A percentile compares a stretch with the other conserved stretches of the same genome.
These are phyloP conservation scores for Nasonia vitripennis DNA, from an alignment of 1,140 invertebrate genomes.

Conservation along the genomic window DNA sequence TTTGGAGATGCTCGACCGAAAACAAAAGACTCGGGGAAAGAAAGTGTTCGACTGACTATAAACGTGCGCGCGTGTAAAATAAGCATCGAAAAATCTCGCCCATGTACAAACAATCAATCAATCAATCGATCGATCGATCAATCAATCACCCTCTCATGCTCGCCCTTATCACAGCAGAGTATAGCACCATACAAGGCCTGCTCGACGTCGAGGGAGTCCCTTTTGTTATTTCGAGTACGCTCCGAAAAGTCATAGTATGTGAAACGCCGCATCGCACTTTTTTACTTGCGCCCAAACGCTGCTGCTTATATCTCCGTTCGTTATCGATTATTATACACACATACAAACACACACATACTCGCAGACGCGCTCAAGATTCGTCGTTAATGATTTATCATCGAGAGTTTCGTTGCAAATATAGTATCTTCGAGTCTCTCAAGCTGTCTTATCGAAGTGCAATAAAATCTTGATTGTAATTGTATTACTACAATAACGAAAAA, in stretches of 20 bases:
- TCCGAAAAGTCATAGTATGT: background rate
- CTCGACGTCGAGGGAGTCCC: background rate
- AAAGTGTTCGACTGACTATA: background rate
- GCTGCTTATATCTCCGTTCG: background rate
- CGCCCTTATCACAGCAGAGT: background rate
- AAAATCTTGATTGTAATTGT: background rate
- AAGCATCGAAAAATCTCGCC: conserved; percentile 26
- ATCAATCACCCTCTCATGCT: background rate
- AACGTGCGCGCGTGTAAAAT: background rate
- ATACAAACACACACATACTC: background rate
- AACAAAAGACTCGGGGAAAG: background rate
- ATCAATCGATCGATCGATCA: conserved; percentile 8
- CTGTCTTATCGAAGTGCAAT: background rate
- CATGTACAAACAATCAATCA: background rate
- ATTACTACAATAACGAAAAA: background rate
- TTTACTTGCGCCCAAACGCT: background rate
- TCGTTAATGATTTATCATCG: background rate
- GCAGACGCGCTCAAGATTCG: background rate
- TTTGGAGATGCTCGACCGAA: background rate
- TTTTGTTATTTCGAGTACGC: conserved; percentile 43
- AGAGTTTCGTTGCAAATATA: background rate
- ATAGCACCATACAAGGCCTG: background rate
- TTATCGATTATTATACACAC: background rate
- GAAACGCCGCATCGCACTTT: background rate
- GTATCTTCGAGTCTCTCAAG: background rate